Base-by-base conservation (phyloP, 2,113 vertebrate species). In the Aramus guarauna region DNA sequence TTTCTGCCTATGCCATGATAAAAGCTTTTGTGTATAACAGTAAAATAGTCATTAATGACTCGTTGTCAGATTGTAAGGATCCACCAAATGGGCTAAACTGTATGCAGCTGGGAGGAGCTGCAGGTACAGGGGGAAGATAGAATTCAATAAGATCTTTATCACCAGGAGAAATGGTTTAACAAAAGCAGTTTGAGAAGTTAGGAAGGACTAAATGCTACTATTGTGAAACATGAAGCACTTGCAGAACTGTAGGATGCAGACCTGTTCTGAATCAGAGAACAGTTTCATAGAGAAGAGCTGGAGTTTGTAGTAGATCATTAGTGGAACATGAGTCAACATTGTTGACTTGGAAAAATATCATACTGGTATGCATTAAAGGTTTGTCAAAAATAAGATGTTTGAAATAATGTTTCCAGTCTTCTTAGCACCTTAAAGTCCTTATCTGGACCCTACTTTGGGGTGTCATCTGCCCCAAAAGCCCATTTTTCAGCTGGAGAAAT, bases 31-130 rank as follows among this genome's bases (percentile, higher is more conserved):
- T 84, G 47, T 56, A 43, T 55, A 75, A 43, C 64, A 75, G 77
- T 94, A 62, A 88, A 93, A 88, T 88, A 88, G 67, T 86, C 93
- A 83, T 86, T 95, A 93, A 90, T 59, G 67, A 92, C 43, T 90
- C 78, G 83, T 45, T 83, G 41, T 93, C 67, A 88, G 45, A 63
- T 20, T 55, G 71, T 48, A 75, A 87, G 48, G 66, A 82, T 79
- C 81, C 74, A 90, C 55, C 34, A 85, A 93, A 56, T 47, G 32
- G 32, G 53, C 73, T 79, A 75, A 92, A 62, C 6, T 56, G 11
- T 10, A 10, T 50, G 79, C 24, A 77, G 15, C 47, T 80, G 68
- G 83, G 80, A 94, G 91, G 76, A 92, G 60, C 30, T 91, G 86
- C 43, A 78, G 56, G 18, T 74, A 84, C 36, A 8, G 6, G 22